Base-by-base conservation (phyloP, 2,113 vertebrate species). In the Antennarius striatus region DNA sequence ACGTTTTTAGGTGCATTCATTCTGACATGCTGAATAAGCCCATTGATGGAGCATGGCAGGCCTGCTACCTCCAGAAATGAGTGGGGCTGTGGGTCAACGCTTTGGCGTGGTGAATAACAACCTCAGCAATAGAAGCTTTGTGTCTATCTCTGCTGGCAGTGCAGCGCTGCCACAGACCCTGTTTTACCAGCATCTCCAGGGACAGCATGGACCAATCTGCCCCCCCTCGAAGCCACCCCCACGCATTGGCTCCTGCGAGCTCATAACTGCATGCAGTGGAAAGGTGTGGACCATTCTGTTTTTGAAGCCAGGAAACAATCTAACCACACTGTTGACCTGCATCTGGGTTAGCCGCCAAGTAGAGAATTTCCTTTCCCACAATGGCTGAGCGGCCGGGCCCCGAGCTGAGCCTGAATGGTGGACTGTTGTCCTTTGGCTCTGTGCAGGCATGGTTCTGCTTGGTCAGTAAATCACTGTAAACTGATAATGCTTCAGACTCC, bases 91-190 rank as follows among this genome's bases (percentile, higher is more conserved):
- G 74, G 82, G 85, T 88, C 80, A 70, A 22, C 71, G 73, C 70
- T 65, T 61, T 80, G 73, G 73, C 74, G 42, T 16, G 3, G 66
- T 39, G 30, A 85, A 60, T 64, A 87, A 72, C 69, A 59, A 57
- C 49, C 68, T 68, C 73, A 82, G 87, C 74, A 87, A 88, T 77
- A 67, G 82, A 64, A 63, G 81, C 83, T 88, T 89, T 90, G 84
- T 89, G 32, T 83, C 32, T 76, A 76, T 81, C 75, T 72, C 14
- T 59, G 56, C 63, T 67, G 54, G 62, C 68, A 48, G 51, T n/a
- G 17, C 58, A 6, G 62, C 9, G 4, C 55, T 36, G 58, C 85
- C 66, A 61, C 63, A 53, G 70, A 67, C 68, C 57, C 53, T 32
- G 48, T 70, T 86, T 63, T 69, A 75, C 77, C 56, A 46, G 56